Base-by-base conservation (phyloP, 1,140 invertebrate genomes). In the Theocolax elegans region DNA sequence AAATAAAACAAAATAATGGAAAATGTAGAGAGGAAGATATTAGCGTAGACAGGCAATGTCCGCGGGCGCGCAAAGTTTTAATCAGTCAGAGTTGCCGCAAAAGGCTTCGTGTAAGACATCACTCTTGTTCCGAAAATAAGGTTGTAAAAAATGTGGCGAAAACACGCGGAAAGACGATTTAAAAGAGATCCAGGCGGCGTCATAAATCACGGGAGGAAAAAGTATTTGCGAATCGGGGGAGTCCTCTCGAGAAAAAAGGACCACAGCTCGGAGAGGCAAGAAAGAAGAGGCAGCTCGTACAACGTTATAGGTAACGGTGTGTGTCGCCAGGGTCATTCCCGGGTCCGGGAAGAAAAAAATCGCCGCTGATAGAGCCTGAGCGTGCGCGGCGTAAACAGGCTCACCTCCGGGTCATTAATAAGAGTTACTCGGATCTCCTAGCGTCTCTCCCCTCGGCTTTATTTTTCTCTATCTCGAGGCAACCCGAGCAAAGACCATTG, bases 401-500 rank as follows among this genome's bases (percentile, higher is more conserved):
- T 48, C 49, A 27, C 59, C 54, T 19, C 19, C 13, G 23, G 48
- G 23, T 77, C 74, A 71, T 78, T 78, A 77, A 78, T 78, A 76
- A 75, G 53, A 70, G 65, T 77, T 62, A 71, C 69, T 74, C 71
- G 69, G n/a, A 13, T 40, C 10, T 38, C 29, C 35, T 35, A 71
- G 69, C 12, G 13, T 40, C 10, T 38, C 29, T 25, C 31, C 31
- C 21, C 21, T 27, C 35, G 44, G 58, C 46, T 71, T 62, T 72
- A 72, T 46, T 58, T 72, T 17, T 54, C 21, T 53, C 66, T 44
- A 65, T 29, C 40, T 59, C 23, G 15, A 10, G 27, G 27, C 51
- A 53, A 7, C 15, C 15, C 9, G n/a, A 21, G 3, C 53, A 56
- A 31, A 56, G 31, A 10, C n/a, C n/a, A n/a, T n/a, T n/a, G n/a